Evolutionary conservation across 2,797 vertebrate species (phyloP).

Genomic region (Synanceia verrucosa): DNA sequence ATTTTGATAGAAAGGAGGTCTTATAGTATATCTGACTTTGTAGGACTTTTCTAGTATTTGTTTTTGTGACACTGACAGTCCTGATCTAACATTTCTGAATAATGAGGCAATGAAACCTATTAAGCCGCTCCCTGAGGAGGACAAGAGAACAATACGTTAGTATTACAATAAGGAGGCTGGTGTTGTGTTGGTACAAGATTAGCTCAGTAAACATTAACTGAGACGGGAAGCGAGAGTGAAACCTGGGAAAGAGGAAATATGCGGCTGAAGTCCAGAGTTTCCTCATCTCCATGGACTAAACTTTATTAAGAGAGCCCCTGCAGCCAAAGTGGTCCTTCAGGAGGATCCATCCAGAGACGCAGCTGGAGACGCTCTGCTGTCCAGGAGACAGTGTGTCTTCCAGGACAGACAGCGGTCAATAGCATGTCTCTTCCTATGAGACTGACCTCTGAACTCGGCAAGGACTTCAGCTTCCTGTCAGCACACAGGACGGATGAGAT

Average conservation of each 20-base stretch:
- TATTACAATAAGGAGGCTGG: neutral
- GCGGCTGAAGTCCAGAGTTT: neutral
- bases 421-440: slow-evolving; percentile 77
- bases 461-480: slow-evolving; percentile 64
- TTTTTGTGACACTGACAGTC: neutral
- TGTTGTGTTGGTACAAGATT: neutral
- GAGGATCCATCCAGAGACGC: slow-evolving; percentile 22
- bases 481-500: slow-evolving; percentile 10
- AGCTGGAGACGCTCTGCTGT: neutral
- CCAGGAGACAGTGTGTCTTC: slow-evolving; percentile 51
- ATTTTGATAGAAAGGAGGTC: neutral
- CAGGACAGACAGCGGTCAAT: slow-evolving; percentile 45
- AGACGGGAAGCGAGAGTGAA: neutral
- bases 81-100: neutral
- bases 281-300: neutral
- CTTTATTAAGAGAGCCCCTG: neutral
- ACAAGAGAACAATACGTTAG: neutral
- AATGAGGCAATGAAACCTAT: slow-evolving; percentile 1
- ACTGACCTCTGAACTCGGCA: slow-evolving; percentile 66
- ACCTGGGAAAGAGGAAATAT: slow-evolving; percentile 13
- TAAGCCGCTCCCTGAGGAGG: slow-evolving; percentile 2
- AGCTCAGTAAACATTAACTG: slow-evolving; percentile 24
- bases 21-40: neutral
- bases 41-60: too few relatives aligned
- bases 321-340: neutral